Evolutionary conservation across 1,140 invertebrate genomes (phyloP), one percentile per base, ranked within the genome.

Genomic region (Trichogramma pretiosum): DNA sequence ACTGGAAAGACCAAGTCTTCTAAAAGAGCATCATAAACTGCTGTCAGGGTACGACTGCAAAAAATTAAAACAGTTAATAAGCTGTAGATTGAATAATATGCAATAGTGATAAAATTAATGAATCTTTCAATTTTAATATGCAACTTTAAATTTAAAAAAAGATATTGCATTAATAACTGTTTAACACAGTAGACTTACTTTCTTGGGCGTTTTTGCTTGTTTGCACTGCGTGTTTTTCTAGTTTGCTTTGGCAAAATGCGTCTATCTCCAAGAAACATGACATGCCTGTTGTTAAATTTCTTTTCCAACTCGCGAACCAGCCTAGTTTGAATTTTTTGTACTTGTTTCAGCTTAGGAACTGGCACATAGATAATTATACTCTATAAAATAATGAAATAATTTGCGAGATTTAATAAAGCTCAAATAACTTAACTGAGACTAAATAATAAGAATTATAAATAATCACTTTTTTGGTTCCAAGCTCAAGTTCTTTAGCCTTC

Each of bases 211-310:
- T 99, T 99, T 68, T 99, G 96, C 79, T 98, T 99, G 62, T 85
- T 85, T 58, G 91, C 90, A 40, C 83, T 87, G 53, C 89, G 87
- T 1, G 88, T 91, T 74, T 98, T 99, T 56, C 94, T 80, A 34
- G 91, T 95, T 26, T 95, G 96, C 73, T 99, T 99, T 34, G 93
- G 92, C 46, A 99, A 77, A 68, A 99, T 99, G 67, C 94, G 93
- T 58, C 96, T 82, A 74, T 99, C 88, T 33, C 94, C 96, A 73
- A 99, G 83, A 66, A 99, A 95, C 47, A 99, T 93, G 18, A 99
- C 94, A 74, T 98, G 93, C 67, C 94, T 97, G 26, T 95, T 96
- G 64, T 89, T 94, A 75, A 99, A 98, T 69, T 99, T 99, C 81
- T 99, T 99, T 69, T 99, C 97, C 56, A 99, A 70, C 70, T 99